phyloP scores from a whole-genome alignment of 1,140 invertebrate species.

The Pentalonia nigronervosa region DNA sequence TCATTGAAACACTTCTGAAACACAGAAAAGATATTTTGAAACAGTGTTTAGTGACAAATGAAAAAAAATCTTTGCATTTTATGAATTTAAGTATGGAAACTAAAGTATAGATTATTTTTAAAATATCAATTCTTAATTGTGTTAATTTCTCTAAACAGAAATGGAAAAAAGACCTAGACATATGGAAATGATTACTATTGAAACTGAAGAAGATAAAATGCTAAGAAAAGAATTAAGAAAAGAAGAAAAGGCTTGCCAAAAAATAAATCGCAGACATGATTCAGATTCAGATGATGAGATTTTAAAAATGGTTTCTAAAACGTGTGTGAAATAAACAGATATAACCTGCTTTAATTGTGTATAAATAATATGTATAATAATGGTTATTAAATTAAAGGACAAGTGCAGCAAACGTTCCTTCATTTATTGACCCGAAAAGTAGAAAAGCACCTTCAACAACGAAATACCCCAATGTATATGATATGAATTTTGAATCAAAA shows the following conservation, averaged over 20 bases:
- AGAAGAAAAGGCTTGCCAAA: slow-evolving; percentile 84
- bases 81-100: slow-evolving; percentile 46
- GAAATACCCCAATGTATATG: slow-evolving; percentile 84
- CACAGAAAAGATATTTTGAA: slow-evolving; percentile 72
- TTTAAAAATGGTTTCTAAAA: slow-evolving; percentile 65
- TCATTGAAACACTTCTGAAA: slow-evolving; percentile 80
- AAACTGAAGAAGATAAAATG: slow-evolving; percentile 84
- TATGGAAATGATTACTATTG: slow-evolving; percentile 79
- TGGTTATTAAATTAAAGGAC: slow-evolving; percentile 25
- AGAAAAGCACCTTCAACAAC: slow-evolving; percentile 16
- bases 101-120: neutral
- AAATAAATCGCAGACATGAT: slow-evolving; percentile 68
- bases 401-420: slow-evolving; percentile 31
- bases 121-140: neutral
- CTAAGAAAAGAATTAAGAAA: slow-evolving; percentile 84
- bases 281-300: slow-evolving; percentile 67
- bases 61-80: neutral
- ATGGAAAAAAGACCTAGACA: slow-evolving; percentile 67
- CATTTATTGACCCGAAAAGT: slow-evolving; percentile 44
- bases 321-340: slow-evolving; percentile 63
- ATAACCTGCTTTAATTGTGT: neutral
- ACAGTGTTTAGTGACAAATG: neutral
- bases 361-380: slow-evolving; percentile 59
- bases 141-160: neutral
- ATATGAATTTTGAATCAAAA: slow-evolving; percentile 75